phyloP scores from a whole-genome alignment of 2,888 invertebrate species.

The Halocaridina rubra region DNA sequence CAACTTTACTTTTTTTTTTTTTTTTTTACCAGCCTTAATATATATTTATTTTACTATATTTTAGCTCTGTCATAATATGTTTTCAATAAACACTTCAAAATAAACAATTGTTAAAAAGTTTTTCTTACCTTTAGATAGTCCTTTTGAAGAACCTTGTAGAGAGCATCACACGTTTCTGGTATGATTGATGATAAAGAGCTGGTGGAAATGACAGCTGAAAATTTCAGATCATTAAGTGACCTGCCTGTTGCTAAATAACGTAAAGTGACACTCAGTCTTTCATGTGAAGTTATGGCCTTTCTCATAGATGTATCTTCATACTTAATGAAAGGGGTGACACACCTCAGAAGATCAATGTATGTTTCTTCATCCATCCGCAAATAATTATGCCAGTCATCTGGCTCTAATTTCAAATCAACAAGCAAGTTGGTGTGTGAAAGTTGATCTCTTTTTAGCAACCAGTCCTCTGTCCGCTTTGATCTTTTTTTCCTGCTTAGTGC shows the following conservation, averaged over 20 bases:
- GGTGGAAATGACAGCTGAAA: neutral
- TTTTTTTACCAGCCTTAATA: too few species aligned
- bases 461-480: conserved; percentile 8
- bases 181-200: neutral
- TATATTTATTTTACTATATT: too few species aligned
- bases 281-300: neutral
- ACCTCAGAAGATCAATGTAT: neutral
- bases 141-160: neutral
- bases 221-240: neutral
- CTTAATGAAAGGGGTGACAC: conserved; percentile 10
- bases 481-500: too few species aligned
- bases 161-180: neutral
- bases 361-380: conserved; percentile 16
- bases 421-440: neutral
- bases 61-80: neutral
- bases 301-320: neutral
- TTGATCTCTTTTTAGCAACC: conserved; percentile 13
- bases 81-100: neutral
- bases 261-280: neutral
- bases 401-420: neutral
- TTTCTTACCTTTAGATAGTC: neutral
- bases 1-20: neutral
- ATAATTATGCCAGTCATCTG: neutral
- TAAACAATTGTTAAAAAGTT: neutral
- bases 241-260: neutral